Evolutionary conservation across 2,888 invertebrate genomes (phyloP), one percentile per base, ranked within the genome.

Genomic region (Latrodectus hesperus): DNA sequence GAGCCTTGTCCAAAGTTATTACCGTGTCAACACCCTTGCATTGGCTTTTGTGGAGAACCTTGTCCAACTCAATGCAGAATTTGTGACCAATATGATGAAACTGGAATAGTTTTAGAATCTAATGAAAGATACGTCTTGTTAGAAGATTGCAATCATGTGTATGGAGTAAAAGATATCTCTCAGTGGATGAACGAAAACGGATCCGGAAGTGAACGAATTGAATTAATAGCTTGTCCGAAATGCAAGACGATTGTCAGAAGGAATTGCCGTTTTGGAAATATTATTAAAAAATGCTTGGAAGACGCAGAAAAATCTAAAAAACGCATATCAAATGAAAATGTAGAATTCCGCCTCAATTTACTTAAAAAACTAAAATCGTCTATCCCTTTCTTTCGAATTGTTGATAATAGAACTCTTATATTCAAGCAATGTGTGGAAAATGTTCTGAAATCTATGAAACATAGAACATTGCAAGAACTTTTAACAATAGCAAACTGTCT

Each of bases 1-100:
- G 90, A 91, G 71, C 91, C 92, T 1, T 92, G 93, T 89, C 75
- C 12, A 9, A 91, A 91, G 87, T 84, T 68, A 10, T 90, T 92
- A 6, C 77, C 90, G 60, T 96, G 95, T 92, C 92, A 93, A 0
- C 95, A 95, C 92, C 91, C 91, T n/a, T 95, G 95, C 92, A 93
- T 94, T 91, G 95, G 95, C 14, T 93, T 95, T 79, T 96, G 96
- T 92, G 95, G 95, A 16, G 95, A 96, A 91, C 93, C 93, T 12
- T 95, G 95, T 91, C 95, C 95, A 17, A 92, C 91, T 52, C 90
- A 94, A 78, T 96, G 95, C 92, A 92, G 93, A 49, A 74, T 91
- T 22, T 96, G 95, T 92, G 90, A 94, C 86, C 90, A 91, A 89
- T 91, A 92, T 64, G 83, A 72, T 5, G 91, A 91, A 74, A 91